phyloP scores from a whole-genome alignment of 1,140 invertebrate genomes.

The Zaprionus capensis region DNA sequence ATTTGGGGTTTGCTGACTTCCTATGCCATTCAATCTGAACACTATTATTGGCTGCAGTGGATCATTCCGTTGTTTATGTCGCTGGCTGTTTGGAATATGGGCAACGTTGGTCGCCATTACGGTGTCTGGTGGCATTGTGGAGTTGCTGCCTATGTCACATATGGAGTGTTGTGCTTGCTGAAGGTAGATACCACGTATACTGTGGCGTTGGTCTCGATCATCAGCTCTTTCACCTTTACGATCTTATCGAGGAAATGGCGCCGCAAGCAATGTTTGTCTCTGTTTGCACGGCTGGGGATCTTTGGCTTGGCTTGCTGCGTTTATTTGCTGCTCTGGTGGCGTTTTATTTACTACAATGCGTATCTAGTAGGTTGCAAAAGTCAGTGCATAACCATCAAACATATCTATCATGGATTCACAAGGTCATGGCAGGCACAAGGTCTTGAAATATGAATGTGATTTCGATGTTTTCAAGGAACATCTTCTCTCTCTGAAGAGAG shows the following conservation, averaged over 20 bases:
- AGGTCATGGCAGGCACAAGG: no score
- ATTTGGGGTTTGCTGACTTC: neutral
- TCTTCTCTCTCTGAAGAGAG: no score
- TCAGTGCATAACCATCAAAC: no score
- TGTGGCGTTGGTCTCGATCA: neutral
- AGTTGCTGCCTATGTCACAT: neutral
- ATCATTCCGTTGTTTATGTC: neutral
- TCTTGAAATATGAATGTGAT: no score
- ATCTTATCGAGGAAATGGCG: neutral
- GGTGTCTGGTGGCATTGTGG: slow-evolving; percentile 3
- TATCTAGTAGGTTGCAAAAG: neutral
- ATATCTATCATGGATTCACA: no score
- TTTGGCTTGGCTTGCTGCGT: neutral
- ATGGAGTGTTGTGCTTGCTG: neutral
- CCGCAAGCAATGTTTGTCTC: neutral
- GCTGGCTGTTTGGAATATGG: neutral
- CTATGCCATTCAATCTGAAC: neutral
- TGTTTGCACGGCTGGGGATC: neutral
- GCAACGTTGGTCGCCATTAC: neutral
- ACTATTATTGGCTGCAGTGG: neutral
- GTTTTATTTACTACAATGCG: neutral
- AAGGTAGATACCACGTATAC: neutral
- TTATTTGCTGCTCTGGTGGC: neutral
- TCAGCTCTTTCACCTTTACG: neutral
- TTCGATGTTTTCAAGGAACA: no score